Percentiles rank a stretch among this genome's conserved stretches.
Conservation (phyloP, 2,888 invertebrate genomes). For the Hirtodrosophila duncani region DNA sequence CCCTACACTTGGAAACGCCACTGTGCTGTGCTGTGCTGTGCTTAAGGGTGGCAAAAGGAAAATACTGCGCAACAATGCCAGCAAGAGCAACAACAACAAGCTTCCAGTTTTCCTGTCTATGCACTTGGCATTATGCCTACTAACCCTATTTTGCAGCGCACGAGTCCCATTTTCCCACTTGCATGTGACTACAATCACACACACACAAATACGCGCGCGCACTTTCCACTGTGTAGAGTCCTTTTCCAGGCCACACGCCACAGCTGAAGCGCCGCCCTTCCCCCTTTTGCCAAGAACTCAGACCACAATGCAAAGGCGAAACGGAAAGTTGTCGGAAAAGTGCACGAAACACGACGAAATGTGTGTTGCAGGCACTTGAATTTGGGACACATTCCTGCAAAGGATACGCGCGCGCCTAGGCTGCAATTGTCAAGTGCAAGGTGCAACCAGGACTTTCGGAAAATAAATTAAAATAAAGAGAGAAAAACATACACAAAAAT, state of each 20-base stretch:
- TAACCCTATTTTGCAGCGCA: slow-evolving; percentile 78
- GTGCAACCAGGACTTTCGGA: slow-evolving; percentile 3
- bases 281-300: background rate
- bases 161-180: slow-evolving; percentile 76
- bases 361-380: slow-evolving; percentile 71
- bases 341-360: slow-evolving; percentile 41
- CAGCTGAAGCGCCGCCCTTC: slow-evolving; percentile 22
- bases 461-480: slow-evolving; percentile 18
- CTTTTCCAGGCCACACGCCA: too few relatives aligned
- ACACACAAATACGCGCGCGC: slow-evolving; percentile 1
- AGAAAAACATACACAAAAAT: slow-evolving; percentile 8
- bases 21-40: slow-evolving; percentile 18
- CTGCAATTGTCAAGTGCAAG: slow-evolving; percentile 20
- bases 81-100: too few relatives aligned
- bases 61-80: slow-evolving; percentile 64
- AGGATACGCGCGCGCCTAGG: slow-evolving; percentile 58
- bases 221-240: slow-evolving; percentile 44
- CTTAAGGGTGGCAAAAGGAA: slow-evolving; percentile 68
- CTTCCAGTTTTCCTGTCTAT: slow-evolving; percentile 75
- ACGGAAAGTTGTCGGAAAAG: slow-evolving; percentile 55
- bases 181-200: slow-evolving; percentile 37
- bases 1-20: background rate
- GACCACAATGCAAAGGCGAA: slow-evolving; percentile 37
- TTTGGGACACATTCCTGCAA: slow-evolving; percentile 73
- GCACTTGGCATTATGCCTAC: slow-evolving; percentile 79